These are phyloP conservation scores for Gracilinanus agilis DNA, from an alignment of 2,113 vertebrate species.

Conservation along the genomic window DNA sequence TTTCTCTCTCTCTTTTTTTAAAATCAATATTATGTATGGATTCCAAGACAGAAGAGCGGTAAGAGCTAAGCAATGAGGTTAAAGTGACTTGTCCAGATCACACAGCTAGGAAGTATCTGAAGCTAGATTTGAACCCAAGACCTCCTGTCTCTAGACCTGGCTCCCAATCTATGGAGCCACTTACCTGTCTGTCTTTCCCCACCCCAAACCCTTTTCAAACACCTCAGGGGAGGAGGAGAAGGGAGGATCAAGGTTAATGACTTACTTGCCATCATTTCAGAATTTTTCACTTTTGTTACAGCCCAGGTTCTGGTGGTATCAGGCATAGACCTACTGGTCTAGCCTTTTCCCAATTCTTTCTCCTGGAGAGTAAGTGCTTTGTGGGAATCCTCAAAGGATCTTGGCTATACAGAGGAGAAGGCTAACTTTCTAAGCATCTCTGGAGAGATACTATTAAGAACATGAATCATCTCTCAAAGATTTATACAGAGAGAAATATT, in stretches of 20 bases:
- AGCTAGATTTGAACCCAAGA: too few species aligned
- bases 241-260: not conserved
- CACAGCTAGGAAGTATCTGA: too few species aligned
- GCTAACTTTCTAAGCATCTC: not conserved
- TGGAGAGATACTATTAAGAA: not conserved
- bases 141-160: too few species aligned
- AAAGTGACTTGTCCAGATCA: too few species aligned
- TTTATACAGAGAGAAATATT: not conserved
- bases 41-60: too few species aligned
- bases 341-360: not conserved
- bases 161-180: too few species aligned
- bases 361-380: not conserved
- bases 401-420: not conserved
- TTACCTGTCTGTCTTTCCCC: too few species aligned
- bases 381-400: not conserved
- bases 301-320: not conserved
- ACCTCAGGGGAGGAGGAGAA: not conserved
- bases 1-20: too few species aligned
- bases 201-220: too few species aligned
- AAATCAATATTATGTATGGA: too few species aligned
- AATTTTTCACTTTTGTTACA: not conserved
- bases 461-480: not conserved
- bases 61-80: too few species aligned
- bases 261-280: not conserved
- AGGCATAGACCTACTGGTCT: not conserved